Base-by-base conservation (phyloP, 2,888 invertebrate species). In the Pycnomerus fuliginosus region DNA sequence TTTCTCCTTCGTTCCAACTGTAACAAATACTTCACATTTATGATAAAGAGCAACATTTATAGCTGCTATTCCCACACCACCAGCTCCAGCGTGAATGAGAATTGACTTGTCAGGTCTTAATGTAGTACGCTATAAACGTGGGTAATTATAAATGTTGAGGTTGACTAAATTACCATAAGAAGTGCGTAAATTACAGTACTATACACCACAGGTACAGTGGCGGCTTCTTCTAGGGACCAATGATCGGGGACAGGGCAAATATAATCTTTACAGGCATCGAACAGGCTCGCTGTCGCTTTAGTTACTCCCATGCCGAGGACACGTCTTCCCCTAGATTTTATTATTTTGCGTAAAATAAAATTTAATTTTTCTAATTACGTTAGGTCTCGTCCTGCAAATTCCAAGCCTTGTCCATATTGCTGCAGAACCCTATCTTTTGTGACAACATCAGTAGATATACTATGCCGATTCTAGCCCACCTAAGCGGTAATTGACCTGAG, bases 371-470 rank as follows among this genome's bases (percentile, higher is more conserved):
- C n/a, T n/a, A n/a, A n/a, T n/a, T n/a, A n/a, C n/a, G n/a, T n/a
- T n/a, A n/a, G n/a, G 2, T 31, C 13, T 4, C 79, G 72, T 13
- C 87, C 87, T 3, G 80, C 77, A 53, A 80, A 78, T 56, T 88
- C 87, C 49, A 86, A 80, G 0, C 87, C 87, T 52, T 83, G 76
- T 0, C 84, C 78, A 55, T 79, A 80, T 52, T 82, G 82, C 54
- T 88, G 81, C 7, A 78, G 74, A 16, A 79, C 63, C n/a, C 85
- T 75, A 0, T 76, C 77, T 17, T 77, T 76, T 0, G 87, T 87
- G 1, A 90, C 82, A 1, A 89, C 81, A 65, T 96, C 95, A 0
- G 84, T 80, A 3, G 88, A 84, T n/a, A n/a, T n/a, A n/a, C n/a
- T n/a, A n/a, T n/a, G n/a, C n/a, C n/a, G n/a, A n/a, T n/a, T n/a